A percentile compares a stretch with the other conserved stretches of the same genome.
These are phyloP conservation scores for Rhabdomys pumilio DNA, from an alignment of 2,797 vertebrate genomes.

Conservation along the genomic window DNA sequence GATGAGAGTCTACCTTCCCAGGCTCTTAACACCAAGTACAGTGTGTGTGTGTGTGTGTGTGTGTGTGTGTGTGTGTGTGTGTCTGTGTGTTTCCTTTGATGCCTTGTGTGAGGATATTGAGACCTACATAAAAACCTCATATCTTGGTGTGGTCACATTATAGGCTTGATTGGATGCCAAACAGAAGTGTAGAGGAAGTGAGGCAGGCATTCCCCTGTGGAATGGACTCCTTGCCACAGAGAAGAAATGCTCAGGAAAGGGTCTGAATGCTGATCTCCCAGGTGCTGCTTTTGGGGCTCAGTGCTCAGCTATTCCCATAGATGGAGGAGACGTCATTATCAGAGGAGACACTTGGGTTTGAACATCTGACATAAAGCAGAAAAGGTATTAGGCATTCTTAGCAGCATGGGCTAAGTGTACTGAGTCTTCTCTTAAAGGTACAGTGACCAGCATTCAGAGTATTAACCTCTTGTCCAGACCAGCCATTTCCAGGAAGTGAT, in stretches of 20 bases:
- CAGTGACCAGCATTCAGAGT: not conserved
- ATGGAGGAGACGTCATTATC: fast-evolving
- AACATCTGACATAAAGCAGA: not conserved
- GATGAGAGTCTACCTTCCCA: not conserved
- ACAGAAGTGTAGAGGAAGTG: not conserved
- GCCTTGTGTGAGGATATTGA: too few species aligned
- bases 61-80: not conserved
- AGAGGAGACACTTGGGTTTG: not conserved
- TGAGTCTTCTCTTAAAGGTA: not conserved
- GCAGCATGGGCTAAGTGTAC: not conserved
- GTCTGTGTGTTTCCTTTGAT: not conserved
- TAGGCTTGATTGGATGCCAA: not conserved
- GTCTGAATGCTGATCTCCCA: not conserved
- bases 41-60: not conserved
- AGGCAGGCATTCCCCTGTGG: not conserved
- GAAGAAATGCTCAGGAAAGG: not conserved
- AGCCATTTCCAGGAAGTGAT: not conserved
- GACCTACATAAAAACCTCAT: too few species aligned
- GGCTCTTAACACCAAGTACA: not conserved
- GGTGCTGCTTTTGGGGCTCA: not conserved
- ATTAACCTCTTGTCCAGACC: not conserved
- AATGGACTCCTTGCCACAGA: not conserved
- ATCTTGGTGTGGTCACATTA: too few species aligned
- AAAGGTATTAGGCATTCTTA: not conserved
- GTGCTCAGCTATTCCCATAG: not conserved